Evolutionary conservation across 2,888 invertebrate species (phyloP).

Genomic region (Hyposoter didymator): DNA sequence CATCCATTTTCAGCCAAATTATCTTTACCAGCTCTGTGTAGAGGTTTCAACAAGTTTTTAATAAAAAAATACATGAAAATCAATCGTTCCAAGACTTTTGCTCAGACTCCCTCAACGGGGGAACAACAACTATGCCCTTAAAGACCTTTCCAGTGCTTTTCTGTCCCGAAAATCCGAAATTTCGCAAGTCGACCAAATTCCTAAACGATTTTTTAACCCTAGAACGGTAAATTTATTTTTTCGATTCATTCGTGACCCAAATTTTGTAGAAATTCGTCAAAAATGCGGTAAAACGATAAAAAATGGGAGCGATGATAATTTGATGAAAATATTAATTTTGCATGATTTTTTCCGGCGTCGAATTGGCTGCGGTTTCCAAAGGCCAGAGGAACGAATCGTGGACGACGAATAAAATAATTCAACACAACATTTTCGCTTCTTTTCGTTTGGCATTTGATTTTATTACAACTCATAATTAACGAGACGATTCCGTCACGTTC

Average conservation of each 20-base stretch:
- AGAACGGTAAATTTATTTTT: no score
- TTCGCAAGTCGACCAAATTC: neutral
- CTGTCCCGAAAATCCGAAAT: neutral
- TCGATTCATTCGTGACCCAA: no score
- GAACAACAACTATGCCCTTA: neutral
- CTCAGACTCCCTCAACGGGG: neutral
- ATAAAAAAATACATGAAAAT: constrained; percentile 50
- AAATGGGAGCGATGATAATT: no score
- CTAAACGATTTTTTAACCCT: no score
- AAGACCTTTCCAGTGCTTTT: neutral
- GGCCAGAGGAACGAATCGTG: neutral
- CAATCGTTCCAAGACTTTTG: neutral
- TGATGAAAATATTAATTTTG: no score
- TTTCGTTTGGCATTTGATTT: constrained; percentile 38
- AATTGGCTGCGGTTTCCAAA: neutral
- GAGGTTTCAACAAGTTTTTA: constrained; percentile 55
- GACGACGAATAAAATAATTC: neutral
- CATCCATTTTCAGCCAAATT: constrained; percentile 53
- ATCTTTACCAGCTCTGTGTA: constrained; percentile 49
- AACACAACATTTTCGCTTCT: neutral
- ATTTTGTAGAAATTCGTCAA: no score
- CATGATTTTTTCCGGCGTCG: no score
- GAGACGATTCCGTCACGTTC: constrained; percentile 56
- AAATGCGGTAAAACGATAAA: no score
- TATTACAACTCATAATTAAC: constrained; percentile 49